Conservation (phyloP, 2,797 vertebrate genomes). For the Gymnocypris eckloni region DNA sequence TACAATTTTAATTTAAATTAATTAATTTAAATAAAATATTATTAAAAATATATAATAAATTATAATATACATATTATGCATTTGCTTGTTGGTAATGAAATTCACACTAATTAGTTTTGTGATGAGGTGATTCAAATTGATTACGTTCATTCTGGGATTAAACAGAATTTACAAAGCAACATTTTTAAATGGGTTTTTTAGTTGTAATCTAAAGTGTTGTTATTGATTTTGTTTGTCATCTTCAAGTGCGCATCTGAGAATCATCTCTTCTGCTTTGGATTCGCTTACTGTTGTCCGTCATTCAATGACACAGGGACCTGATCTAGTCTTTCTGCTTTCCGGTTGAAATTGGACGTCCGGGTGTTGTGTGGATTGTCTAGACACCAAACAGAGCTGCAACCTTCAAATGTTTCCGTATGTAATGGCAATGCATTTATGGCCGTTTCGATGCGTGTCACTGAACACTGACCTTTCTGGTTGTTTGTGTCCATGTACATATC, state of each 20-base stretch:
- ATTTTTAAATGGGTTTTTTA: not conserved
- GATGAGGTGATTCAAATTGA: not conserved
- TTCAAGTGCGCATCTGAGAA: not conserved
- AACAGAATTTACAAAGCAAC: not conserved
- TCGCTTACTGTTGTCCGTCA: not conserved
- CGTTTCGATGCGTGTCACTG: slow-evolving; percentile 9
- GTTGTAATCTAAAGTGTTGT: not conserved
- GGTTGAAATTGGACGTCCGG: slow-evolving; percentile 6
- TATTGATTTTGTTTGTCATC: not conserved
- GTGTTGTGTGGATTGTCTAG: slow-evolving; percentile 22
- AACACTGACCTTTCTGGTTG: slow-evolving; percentile 14
- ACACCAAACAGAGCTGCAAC: slow-evolving; percentile 18
- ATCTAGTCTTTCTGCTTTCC: slow-evolving; percentile 23
- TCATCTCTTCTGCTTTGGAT: not conserved
- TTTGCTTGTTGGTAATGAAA: not conserved
- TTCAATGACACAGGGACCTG: slow-evolving; percentile 35
- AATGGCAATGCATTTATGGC: slow-evolving; percentile 25
- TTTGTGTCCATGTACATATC: slow-evolving; percentile 22
- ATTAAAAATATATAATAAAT: not conserved
- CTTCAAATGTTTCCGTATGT: slow-evolving; percentile 26
- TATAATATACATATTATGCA: not conserved
- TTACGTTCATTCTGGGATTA: not conserved
- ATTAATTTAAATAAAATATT: not conserved
- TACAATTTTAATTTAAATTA: too few species aligned
- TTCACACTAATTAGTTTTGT: not conserved